phyloP scores from a whole-genome alignment of 2,113 vertebrate genomes.

The Chloebia gouldiae region DNA sequence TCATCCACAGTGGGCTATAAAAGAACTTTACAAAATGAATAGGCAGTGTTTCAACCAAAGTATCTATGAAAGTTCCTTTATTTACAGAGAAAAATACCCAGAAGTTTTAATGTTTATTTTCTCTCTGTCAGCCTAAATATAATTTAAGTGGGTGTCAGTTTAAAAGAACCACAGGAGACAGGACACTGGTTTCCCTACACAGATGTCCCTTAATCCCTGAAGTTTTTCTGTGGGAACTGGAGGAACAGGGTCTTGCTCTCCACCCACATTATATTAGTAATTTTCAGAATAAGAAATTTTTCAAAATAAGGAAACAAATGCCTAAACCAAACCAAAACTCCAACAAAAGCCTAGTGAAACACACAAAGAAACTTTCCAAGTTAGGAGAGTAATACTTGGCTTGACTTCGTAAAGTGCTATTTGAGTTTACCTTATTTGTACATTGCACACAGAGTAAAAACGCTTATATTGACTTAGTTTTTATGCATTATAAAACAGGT shows the following conservation, averaged over 20 bases:
- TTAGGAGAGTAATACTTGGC: neutral
- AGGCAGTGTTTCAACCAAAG: neutral
- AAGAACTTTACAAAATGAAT: constrained; percentile 55
- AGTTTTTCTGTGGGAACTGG: neutral
- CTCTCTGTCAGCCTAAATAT: neutral
- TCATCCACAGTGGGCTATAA: constrained; percentile 44
- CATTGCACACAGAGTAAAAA: neutral
- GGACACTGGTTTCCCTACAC: neutral
- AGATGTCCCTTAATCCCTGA: neutral
- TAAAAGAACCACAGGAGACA: neutral
- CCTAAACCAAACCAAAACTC: neutral
- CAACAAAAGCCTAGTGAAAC: neutral
- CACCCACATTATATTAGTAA: neutral
- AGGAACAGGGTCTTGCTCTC: neutral
- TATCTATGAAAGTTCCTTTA: neutral
- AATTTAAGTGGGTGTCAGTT: neutral
- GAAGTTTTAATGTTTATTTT: neutral
- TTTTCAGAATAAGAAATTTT: neutral
- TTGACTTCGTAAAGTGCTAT: neutral
- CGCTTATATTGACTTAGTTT: neutral
- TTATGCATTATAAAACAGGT: neutral
- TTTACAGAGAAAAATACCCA: neutral
- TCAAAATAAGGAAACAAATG: neutral
- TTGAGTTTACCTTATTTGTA: neutral
- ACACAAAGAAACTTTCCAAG: neutral